phyloP scores from a whole-genome alignment of 1,140 invertebrate species.

The Drosophila takahashii region DNA sequence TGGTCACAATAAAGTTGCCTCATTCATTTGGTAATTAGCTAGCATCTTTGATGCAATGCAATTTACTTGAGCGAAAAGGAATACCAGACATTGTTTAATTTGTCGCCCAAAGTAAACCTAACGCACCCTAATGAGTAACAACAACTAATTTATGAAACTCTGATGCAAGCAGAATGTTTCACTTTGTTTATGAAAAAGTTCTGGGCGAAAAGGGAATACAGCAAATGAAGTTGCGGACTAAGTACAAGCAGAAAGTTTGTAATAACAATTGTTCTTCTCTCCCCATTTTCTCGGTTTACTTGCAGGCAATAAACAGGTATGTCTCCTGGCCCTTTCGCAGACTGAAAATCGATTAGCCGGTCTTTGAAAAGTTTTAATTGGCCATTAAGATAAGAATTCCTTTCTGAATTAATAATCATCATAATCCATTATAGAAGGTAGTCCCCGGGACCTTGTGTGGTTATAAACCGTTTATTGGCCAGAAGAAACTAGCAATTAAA shows the following conservation, averaged over 20 bases:
- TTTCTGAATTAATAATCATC: background rate
- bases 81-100: background rate
- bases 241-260: slow-evolving; percentile 10
- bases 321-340: slow-evolving; percentile 1
- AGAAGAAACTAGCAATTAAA: slow-evolving; percentile 51
- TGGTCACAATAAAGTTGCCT: background rate
- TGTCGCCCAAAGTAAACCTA: background rate
- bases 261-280: slow-evolving; percentile 1
- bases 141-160: slow-evolving; percentile 16
- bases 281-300: background rate
- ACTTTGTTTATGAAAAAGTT: slow-evolving; percentile 16
- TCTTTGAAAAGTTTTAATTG: slow-evolving; percentile 24
- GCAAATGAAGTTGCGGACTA: slow-evolving; percentile 10
- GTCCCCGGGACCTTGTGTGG: background rate
- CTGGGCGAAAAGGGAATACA: background rate
- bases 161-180: slow-evolving; percentile 12
- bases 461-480: slow-evolving; percentile 40
- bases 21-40: slow-evolving; percentile 3
- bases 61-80: background rate
- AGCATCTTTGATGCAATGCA: background rate
- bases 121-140: slow-evolving; percentile 1
- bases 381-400: slow-evolving; percentile 2
- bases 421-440: background rate
- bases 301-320: background rate
- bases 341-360: slow-evolving; percentile 16